phyloP scores from a whole-genome alignment of 2,797 vertebrate genomes.

The Enteromius viviparus region DNA sequence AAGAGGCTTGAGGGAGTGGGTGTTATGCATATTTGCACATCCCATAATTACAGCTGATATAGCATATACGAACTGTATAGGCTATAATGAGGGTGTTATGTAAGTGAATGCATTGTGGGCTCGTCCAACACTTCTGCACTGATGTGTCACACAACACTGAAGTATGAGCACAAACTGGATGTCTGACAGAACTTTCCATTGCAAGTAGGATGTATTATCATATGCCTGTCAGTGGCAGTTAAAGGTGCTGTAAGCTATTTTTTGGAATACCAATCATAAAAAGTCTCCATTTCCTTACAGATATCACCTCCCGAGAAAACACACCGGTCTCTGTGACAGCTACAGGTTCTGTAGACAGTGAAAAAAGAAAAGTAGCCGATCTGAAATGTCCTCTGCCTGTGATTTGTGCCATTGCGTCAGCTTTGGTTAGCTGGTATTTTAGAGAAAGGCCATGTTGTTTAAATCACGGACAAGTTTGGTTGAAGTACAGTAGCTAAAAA shows the following conservation, averaged over 20 bases:
- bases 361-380: neutral
- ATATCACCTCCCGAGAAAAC: slow-evolving; percentile 4
- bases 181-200: neutral
- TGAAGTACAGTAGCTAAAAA: neutral
- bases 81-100: slow-evolving; percentile 25
- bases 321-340: neutral
- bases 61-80: neutral
- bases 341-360: neutral
- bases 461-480: neutral
- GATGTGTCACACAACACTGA: slow-evolving; percentile 19
- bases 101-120: slow-evolving; percentile 19
- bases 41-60: slow-evolving; percentile 22
- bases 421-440: neutral
- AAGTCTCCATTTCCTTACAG: neutral
- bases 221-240: neutral
- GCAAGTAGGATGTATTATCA: neutral
- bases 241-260: neutral
- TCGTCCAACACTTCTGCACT: neutral
- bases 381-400: neutral
- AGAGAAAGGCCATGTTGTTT: neutral
- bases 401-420: neutral
- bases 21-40: slow-evolving; percentile 14
- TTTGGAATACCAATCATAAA: neutral
- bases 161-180: slow-evolving; percentile 19
- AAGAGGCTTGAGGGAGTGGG: slow-evolving; percentile 12